Evolutionary conservation across 1,140 invertebrate species (phyloP).

Genomic region (Ylistrum balloti): DNA sequence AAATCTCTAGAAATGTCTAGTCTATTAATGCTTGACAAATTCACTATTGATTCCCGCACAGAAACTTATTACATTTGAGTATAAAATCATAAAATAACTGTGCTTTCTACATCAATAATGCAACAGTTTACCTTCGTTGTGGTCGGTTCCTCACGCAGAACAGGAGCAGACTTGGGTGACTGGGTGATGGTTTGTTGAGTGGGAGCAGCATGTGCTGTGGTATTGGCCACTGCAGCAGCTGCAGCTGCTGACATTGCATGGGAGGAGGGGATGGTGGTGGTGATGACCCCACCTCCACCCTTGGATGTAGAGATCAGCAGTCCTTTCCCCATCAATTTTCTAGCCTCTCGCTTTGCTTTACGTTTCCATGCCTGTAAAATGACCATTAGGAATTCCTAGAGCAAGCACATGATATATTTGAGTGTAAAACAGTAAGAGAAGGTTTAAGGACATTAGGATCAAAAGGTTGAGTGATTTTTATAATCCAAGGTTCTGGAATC

Average conservation of each 20-base stretch:
- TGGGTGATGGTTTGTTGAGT: slow-evolving; percentile 47
- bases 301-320: slow-evolving; percentile 83
- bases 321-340: slow-evolving; percentile 82
- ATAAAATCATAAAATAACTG: no score
- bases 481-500: no score
- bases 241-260: slow-evolving; percentile 45
- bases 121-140: background rate
- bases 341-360: slow-evolving; percentile 88
- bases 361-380: slow-evolving; percentile 88
- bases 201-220: slow-evolving; percentile 48
- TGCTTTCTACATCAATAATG: no score
- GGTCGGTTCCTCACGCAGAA: background rate
- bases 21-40: no score
- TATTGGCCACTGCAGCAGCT: slow-evolving; percentile 69
- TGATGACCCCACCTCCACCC: slow-evolving; percentile 60
- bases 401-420: no score
- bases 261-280: slow-evolving; percentile 43
- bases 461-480: no score
- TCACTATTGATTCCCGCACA: no score
- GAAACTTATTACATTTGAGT: no score
- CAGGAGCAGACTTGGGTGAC: background rate
- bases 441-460: no score
- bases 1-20: no score
- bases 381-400: background rate
- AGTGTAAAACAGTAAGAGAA: no score